Conservation (phyloP, 1,140 invertebrate species). For the Saxidomus purpurata region DNA sequence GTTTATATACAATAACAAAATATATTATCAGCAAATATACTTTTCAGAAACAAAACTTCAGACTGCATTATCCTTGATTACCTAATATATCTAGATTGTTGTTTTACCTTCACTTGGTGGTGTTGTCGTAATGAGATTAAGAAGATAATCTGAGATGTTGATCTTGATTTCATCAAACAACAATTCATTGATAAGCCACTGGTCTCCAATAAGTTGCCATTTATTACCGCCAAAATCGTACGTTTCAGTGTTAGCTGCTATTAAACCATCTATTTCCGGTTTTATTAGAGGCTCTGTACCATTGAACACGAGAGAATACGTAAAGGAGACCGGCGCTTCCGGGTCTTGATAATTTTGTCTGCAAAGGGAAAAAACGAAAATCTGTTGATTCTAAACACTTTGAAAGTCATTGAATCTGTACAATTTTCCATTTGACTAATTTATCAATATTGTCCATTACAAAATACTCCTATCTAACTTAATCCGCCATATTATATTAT, state of each 20-base stretch:
- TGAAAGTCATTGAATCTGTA: too few species aligned
- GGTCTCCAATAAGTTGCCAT: constrained; percentile 43
- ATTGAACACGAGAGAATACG: constrained; percentile 57
- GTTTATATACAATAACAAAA: too few species aligned
- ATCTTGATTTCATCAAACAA: constrained; percentile 57
- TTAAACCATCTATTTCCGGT: constrained; percentile 44
- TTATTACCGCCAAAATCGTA: constrained; percentile 41
- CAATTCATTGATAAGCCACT: constrained; percentile 56
- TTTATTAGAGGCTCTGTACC: constrained; percentile 63
- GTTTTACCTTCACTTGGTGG: constrained; percentile 44
- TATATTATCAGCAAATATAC: too few species aligned
- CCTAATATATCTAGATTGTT: too few species aligned
- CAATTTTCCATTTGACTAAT: neutral
- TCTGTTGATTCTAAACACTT: neutral
- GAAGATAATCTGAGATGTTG: constrained; percentile 60
- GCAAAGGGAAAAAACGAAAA: neutral
- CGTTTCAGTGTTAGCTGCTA: constrained; percentile 36
- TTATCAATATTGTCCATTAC: too few species aligned
- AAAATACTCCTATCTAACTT: too few species aligned
- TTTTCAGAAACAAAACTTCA: too few species aligned
- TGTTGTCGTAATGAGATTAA: constrained; percentile 25
- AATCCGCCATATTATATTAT: too few species aligned
- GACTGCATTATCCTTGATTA: too few species aligned
- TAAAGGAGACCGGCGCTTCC: constrained; percentile 45
- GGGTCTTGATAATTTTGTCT: constrained; percentile 59